phyloP scores from a whole-genome alignment of 2,888 invertebrate species.

The Ennomos quercinarius region DNA sequence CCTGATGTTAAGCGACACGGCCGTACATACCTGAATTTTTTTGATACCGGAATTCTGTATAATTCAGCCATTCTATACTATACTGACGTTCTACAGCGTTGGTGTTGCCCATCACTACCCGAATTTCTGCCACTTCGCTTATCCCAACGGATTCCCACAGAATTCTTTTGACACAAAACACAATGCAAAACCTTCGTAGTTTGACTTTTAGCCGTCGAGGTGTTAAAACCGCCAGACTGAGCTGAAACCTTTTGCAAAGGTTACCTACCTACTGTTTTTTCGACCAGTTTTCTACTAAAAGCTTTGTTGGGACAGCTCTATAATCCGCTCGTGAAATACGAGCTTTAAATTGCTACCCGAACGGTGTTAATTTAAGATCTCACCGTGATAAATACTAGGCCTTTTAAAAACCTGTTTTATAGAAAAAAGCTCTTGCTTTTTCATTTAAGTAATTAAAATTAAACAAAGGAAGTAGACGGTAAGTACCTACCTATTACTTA shows the following conservation, averaged over 20 bases:
- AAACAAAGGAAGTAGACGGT: no score
- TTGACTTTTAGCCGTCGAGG: constrained; percentile 27
- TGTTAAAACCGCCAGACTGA: constrained; percentile 8
- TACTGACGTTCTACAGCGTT: no score
- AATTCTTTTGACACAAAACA: constrained; percentile 30
- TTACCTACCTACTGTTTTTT: constrained; percentile 10
- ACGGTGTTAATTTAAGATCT: constrained; percentile 10
- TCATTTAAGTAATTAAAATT: no score
- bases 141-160: constrained; percentile 19
- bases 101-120: constrained; percentile 14
- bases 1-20: no score
- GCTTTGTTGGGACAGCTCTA: constrained; percentile 16
- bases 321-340: constrained; percentile 21
- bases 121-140: constrained; percentile 10
- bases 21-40: no score
- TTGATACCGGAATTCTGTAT: no score
- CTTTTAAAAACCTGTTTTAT: no score
- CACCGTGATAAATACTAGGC: not conserved
- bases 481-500: no score
- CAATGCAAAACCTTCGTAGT: constrained; percentile 19
- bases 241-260: constrained; percentile 18
- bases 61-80: no score
- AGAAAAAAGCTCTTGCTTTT: no score
- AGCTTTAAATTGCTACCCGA: constrained; percentile 2
- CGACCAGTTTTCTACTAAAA: constrained; percentile 12